Evolutionary conservation across 1,140 invertebrate species (phyloP).

Genomic region (Drosophila fuyamai): DNA sequence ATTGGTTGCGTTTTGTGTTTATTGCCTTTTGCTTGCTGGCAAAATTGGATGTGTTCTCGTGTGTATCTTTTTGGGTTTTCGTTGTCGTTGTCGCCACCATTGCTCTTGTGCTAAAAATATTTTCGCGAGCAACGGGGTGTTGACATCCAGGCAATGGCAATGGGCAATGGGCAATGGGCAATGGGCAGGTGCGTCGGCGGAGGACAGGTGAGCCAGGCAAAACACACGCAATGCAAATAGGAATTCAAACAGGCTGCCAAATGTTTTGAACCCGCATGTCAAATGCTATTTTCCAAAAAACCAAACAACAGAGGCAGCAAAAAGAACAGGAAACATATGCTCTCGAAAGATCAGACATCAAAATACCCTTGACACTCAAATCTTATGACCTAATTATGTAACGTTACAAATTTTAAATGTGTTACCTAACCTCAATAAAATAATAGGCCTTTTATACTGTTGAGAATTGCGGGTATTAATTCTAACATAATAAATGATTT

Average conservation of each 20-base stretch:
- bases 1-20: slow-evolving; percentile 80
- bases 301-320: slow-evolving; percentile 19
- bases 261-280: slow-evolving; percentile 67
- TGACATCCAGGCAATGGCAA: slow-evolving; percentile 48
- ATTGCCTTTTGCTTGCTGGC: slow-evolving; percentile 66
- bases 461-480: too few relatives aligned
- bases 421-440: too few relatives aligned
- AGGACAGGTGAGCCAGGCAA: slow-evolving; percentile 39
- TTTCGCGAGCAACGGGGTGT: slow-evolving; percentile 36
- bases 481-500: too few relatives aligned
- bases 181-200: slow-evolving; percentile 8
- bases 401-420: too few relatives aligned
- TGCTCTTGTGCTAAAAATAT: slow-evolving; percentile 46
- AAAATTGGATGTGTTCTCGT: slow-evolving; percentile 50
- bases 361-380: slow-evolving; percentile 5
- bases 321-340: neutral
- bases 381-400: too few relatives aligned
- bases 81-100: slow-evolving; percentile 10
- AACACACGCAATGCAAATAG: slow-evolving; percentile 62
- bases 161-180: slow-evolving; percentile 9
- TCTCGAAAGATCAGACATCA: neutral
- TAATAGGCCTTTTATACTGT: too few relatives aligned
- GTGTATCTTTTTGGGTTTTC: slow-evolving; percentile 33
- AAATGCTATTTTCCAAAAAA: slow-evolving; percentile 41
- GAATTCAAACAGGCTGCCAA: slow-evolving; percentile 68